phyloP scores from a whole-genome alignment of 2,888 invertebrate genomes.

The Lasioglossum figueresi region DNA sequence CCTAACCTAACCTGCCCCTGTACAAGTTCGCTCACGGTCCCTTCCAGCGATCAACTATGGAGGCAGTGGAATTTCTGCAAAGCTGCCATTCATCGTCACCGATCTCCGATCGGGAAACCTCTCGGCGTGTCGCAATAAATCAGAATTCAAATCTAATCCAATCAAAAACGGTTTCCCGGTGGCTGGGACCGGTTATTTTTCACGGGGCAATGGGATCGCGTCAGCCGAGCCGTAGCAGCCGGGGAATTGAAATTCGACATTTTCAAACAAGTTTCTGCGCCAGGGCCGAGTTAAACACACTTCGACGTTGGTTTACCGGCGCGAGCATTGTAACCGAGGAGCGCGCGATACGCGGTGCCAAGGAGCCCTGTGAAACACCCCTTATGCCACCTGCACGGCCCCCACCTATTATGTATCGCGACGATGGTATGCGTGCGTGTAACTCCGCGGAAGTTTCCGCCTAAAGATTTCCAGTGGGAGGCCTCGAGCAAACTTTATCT shows the following conservation, averaged over 20 bases:
- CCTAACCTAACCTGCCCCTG: too few relatives aligned
- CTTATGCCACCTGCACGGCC: not conserved
- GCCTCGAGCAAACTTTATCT: constrained; percentile 67
- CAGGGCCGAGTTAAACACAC: constrained; percentile 52
- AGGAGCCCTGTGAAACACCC: not conserved
- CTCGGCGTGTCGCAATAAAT: constrained; percentile 51
- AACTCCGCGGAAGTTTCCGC: constrained; percentile 56
- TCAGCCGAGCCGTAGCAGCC: constrained; percentile 16
- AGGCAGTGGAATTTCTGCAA: not conserved
- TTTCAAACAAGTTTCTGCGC: constrained; percentile 44
- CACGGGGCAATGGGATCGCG: constrained; percentile 3
- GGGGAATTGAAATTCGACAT: constrained; percentile 63
- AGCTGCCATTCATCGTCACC: constrained; percentile 3
- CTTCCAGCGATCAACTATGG: not conserved
- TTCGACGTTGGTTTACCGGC: constrained; percentile 58
- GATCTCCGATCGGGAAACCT: not conserved
- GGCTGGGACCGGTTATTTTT: constrained; percentile 44
- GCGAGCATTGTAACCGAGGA: constrained; percentile 32
- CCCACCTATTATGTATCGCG: constrained; percentile 24
- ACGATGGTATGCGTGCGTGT: constrained; percentile 43
- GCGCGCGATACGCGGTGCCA: constrained; percentile 31
- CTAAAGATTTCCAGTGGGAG: constrained; percentile 68
- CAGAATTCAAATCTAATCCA: constrained; percentile 55
- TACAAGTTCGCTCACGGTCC: not conserved
- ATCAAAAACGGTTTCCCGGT: constrained; percentile 45